Percentiles rank a stretch among this genome's conserved stretches.
Evolutionary conservation across 1,140 invertebrate genomes (phyloP).

Genomic region (Bilobella aurantiaca): DNA sequence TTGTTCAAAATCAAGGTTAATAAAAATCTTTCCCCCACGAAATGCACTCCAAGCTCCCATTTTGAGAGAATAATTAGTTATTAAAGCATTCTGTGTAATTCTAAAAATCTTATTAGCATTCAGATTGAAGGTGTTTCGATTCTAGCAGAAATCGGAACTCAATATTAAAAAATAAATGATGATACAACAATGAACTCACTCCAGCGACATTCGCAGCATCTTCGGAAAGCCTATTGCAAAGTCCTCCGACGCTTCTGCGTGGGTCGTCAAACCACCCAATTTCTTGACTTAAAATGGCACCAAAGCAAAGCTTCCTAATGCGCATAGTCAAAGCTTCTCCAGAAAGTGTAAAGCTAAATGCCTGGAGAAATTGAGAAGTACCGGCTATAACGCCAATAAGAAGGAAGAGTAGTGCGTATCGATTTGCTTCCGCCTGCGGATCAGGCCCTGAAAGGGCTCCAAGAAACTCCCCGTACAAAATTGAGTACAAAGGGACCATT

Average conservation of each 20-base stretch:
- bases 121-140: too few relatives aligned
- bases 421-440: slow-evolving; percentile 4
- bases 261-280: slow-evolving; percentile 18
- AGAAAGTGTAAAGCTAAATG: slow-evolving; percentile 3
- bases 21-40: too few relatives aligned
- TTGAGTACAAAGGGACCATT: too few relatives aligned
- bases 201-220: slow-evolving; percentile 23
- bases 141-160: too few relatives aligned
- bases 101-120: too few relatives aligned
- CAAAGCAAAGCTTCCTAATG: slow-evolving; percentile 14
- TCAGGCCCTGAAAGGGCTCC: too few relatives aligned
- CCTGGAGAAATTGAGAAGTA: slow-evolving; percentile 8
- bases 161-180: too few relatives aligned
- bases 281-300: slow-evolving; percentile 14
- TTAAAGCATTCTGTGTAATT: too few relatives aligned
- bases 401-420: slow-evolving; percentile 15
- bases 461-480: too few relatives aligned
- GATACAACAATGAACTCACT: slow-evolving; percentile 38
- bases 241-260: slow-evolving; percentile 17
- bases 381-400: slow-evolving; percentile 12
- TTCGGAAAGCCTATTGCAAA: slow-evolving; percentile 14
- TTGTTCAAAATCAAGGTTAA: too few relatives aligned
- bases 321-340: slow-evolving; percentile 22
- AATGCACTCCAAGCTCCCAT: too few relatives aligned
- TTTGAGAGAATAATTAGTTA: too few relatives aligned